Percentiles rank a stretch among this genome's conserved stretches.
phyloP scores from a whole-genome alignment of 2,113 vertebrate species.

The Poicephalus gulielmi region DNA sequence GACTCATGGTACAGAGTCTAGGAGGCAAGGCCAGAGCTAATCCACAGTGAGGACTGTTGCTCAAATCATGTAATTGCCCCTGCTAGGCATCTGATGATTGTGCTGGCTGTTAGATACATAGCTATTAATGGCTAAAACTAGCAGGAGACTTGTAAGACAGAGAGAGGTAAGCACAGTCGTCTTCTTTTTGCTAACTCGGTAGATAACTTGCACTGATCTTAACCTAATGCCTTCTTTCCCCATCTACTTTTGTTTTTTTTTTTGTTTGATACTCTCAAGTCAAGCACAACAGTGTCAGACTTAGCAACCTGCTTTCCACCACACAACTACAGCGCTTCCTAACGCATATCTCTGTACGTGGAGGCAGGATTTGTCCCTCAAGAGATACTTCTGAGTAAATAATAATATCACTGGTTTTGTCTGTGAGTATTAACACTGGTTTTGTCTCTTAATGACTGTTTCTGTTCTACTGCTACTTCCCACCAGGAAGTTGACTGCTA shows the following conservation, averaged over 20 bases:
- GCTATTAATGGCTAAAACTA: not conserved
- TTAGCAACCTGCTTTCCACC: not conserved
- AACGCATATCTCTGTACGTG: not conserved
- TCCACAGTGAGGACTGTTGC: not conserved
- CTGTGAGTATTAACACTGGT: slow-evolving; percentile 36
- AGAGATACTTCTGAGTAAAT: slow-evolving; percentile 26
- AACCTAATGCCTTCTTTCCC: not conserved
- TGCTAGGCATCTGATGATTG: not conserved
- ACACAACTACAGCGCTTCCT: not conserved
- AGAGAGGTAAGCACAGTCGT: not conserved
- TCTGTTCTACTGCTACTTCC: slow-evolving; percentile 63
- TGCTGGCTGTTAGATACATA: not conserved
- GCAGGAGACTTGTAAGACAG: not conserved
- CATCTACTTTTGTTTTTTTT: not conserved
- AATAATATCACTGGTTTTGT: slow-evolving; percentile 35
- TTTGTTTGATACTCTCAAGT: not conserved
- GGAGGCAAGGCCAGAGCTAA: not conserved
- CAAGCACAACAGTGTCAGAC: not conserved
- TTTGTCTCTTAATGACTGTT: slow-evolving; percentile 59
- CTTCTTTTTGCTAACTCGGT: not conserved
- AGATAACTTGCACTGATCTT: not conserved
- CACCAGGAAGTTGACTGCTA: slow-evolving; percentile 60
- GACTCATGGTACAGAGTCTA: not conserved
- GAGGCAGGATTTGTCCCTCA: not conserved
- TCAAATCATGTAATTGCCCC: not conserved